phyloP scores from a whole-genome alignment of 2,888 invertebrate genomes.

The Trachelus troglodyta region DNA sequence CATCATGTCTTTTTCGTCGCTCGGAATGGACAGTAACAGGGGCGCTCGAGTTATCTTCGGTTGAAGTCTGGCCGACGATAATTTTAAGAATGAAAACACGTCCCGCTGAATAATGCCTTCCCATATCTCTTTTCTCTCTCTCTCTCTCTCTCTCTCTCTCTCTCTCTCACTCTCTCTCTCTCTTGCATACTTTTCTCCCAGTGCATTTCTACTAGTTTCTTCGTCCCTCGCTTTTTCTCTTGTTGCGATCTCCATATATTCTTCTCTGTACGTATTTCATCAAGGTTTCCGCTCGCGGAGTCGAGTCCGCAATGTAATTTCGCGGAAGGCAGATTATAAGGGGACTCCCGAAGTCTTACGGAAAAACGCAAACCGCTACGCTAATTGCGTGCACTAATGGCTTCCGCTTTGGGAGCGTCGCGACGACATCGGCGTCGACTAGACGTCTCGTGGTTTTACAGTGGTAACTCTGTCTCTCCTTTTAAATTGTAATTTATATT shows the following conservation, averaged over 20 bases:
- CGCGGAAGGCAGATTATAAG: constrained; percentile 21
- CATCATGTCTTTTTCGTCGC: neutral
- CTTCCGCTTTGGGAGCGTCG: constrained; percentile 30
- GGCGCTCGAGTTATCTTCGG: neutral
- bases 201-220: neutral
- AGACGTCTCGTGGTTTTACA: constrained; percentile 9
- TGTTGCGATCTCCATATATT: neutral
- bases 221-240: neutral
- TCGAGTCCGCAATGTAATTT: constrained; percentile 25
- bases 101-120: neutral
- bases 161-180: too few species aligned
- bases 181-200: neutral
- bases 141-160: too few species aligned
- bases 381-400: constrained; percentile 43
- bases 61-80: neutral
- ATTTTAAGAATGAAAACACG: neutral
- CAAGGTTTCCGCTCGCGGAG: neutral
- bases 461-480: neutral
- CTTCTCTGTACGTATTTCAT: neutral
- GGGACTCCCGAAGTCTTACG: constrained; percentile 1
- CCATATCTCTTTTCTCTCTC: neutral
- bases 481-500: neutral
- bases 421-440: constrained; percentile 18
- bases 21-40: neutral
- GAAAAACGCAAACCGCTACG: constrained; percentile 21